Conservation (phyloP, 2,888 invertebrate species). For the Heteromurus nitidus region DNA sequence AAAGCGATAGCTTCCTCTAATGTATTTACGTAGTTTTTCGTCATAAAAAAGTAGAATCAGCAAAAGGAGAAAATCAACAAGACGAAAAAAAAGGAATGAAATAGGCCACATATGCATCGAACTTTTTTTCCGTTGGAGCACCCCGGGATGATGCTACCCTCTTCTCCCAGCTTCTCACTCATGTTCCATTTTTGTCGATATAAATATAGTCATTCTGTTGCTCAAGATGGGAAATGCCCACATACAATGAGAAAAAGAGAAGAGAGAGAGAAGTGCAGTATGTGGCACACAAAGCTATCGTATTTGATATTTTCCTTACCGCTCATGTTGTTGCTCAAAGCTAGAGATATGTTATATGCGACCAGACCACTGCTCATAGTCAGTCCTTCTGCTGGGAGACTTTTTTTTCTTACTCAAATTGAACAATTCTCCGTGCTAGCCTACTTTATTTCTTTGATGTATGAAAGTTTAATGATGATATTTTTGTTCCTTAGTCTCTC, state of each 20-base stretch:
- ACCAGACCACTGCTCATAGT: neutral
- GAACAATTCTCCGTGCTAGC: slow-evolving; percentile 65
- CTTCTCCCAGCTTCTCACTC: slow-evolving; percentile 13
- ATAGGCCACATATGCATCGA: slow-evolving; percentile 43
- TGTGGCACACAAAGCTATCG: no score
- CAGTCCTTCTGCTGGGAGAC: slow-evolving; percentile 27
- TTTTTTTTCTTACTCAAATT: slow-evolving; percentile 65
- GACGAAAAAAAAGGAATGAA: slow-evolving; percentile 27
- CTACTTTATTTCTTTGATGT: slow-evolving; percentile 73
- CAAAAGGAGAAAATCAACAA: slow-evolving; percentile 27
- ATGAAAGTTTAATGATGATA: slow-evolving; percentile 73
- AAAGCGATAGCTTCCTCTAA: slow-evolving; percentile 19
- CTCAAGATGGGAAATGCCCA: no score
- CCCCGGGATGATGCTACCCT: neutral
- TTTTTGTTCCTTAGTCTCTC: slow-evolving; percentile 69
- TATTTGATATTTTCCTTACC: neutral
- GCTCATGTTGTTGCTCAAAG: neutral
- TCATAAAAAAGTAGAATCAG: neutral
- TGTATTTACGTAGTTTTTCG: slow-evolving; percentile 2
- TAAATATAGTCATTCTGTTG: neutral
- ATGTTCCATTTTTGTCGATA: slow-evolving; percentile 31
- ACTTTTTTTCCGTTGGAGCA: neutral
- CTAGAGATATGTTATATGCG: no score
- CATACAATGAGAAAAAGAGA: slow-evolving; percentile 13
- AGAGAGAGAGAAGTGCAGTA: neutral